phyloP scores from a whole-genome alignment of 2,797 vertebrate species.

The Coendou prehensilis region DNA sequence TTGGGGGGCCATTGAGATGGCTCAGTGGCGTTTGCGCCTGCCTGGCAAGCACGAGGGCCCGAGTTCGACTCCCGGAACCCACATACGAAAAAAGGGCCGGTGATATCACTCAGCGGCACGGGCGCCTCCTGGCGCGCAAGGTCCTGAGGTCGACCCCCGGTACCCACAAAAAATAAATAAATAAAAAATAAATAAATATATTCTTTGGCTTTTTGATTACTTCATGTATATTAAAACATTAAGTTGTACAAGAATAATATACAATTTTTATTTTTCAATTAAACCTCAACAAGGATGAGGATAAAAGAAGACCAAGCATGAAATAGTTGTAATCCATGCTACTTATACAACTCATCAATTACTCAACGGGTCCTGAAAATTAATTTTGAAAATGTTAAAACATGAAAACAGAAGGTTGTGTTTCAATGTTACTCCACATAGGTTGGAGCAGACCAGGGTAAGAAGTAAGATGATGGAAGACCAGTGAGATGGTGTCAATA shows the following conservation, averaged over 20 bases:
- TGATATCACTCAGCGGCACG: no score
- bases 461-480: background rate
- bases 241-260: background rate
- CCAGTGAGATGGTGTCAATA: background rate
- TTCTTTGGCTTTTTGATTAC: background rate
- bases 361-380: background rate
- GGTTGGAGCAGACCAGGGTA: background rate
- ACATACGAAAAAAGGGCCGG: no score
- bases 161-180: no score
- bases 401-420: background rate
- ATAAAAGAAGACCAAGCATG: background rate
- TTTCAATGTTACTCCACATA: background rate
- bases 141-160: no score
- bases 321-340: background rate
- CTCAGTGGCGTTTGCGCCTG: no score
- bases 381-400: background rate
- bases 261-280: background rate
- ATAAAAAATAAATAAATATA: background rate
- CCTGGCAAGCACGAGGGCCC: no score
- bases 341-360: background rate
- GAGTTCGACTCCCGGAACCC: no score
- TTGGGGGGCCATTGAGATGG: no score
- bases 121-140: no score
- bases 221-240: background rate
- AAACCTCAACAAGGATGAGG: background rate